Conservation (phyloP, 2,113 vertebrate genomes). For the Syrmaticus mikado region DNA sequence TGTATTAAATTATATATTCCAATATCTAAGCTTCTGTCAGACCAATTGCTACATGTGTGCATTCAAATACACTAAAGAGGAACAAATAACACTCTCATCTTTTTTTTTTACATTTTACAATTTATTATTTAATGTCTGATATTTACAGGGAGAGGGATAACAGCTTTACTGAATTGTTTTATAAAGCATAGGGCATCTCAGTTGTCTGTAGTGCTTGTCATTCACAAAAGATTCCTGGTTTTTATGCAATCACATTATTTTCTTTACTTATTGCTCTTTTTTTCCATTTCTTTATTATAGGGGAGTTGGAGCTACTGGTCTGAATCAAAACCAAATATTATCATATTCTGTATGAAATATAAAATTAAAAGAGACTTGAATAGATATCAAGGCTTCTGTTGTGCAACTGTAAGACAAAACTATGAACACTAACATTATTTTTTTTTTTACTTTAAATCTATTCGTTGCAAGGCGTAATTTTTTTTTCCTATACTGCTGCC, state of each 20-base stretch:
- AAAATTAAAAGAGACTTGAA: neutral
- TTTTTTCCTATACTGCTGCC: neutral
- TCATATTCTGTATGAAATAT: neutral
- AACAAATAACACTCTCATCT: neutral
- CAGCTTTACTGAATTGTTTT: neutral
- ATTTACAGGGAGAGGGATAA: neutral
- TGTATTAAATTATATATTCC: neutral
- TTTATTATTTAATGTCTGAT: neutral
- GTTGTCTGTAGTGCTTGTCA: neutral
- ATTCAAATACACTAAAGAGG: neutral
- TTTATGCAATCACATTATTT: neutral
- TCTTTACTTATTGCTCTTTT: neutral
- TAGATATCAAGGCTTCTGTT: neutral
- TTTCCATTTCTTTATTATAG: neutral
- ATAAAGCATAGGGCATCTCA: neutral
- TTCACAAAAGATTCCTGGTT: neutral
- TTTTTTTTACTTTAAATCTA: neutral
- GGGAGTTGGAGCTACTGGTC: neutral
- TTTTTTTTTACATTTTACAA: neutral
- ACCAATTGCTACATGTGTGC: neutral
- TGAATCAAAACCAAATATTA: neutral
- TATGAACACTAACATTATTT: neutral
- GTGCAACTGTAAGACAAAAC: fast-evolving
- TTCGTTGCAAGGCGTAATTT: neutral
- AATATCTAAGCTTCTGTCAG: neutral